phyloP scores from a whole-genome alignment of 2,797 vertebrate species.

The Muscicapa striata region DNA sequence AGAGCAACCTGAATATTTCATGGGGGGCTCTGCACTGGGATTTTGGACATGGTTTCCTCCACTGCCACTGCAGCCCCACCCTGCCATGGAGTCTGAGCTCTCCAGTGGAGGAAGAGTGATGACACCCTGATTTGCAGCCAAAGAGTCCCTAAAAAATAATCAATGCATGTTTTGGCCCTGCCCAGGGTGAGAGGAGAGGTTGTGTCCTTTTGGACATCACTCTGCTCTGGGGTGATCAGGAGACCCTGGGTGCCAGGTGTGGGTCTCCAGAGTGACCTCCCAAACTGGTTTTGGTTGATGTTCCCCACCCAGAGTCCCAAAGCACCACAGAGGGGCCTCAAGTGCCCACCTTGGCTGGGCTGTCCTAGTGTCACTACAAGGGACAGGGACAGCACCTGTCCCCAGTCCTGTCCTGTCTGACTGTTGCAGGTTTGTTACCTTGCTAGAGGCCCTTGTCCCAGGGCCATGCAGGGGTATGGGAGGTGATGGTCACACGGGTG shows the following conservation, averaged over 20 bases:
- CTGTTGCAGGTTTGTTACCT: background rate
- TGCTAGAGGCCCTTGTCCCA: background rate
- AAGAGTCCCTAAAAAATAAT: background rate
- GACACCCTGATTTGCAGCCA: background rate
- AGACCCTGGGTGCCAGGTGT: rapidly evolving
- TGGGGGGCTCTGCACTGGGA: background rate
- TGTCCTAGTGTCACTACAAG: rapidly evolving
- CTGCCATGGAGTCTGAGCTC: rapidly evolving
- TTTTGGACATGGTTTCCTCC: background rate
- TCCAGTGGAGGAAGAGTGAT: rapidly evolving
- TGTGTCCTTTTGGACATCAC: background rate
- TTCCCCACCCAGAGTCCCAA: rapidly evolving
- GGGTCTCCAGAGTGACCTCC: background rate
- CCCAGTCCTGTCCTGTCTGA: background rate
- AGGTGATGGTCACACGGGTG: rapidly evolving
- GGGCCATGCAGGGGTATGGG: rapidly evolving
- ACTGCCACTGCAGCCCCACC: rapidly evolving
- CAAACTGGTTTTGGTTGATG: background rate
- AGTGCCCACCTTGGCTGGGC: background rate
- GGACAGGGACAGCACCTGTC: background rate
- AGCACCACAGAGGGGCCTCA: background rate
- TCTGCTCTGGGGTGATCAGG: background rate
- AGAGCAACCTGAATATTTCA: constrained; percentile 34
- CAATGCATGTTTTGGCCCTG: rapidly evolving
- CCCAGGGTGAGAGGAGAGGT: background rate